These are phyloP conservation scores for Mechanitis messenoides DNA, from an alignment of 2,888 invertebrate genomes.

Conservation along the genomic window DNA sequence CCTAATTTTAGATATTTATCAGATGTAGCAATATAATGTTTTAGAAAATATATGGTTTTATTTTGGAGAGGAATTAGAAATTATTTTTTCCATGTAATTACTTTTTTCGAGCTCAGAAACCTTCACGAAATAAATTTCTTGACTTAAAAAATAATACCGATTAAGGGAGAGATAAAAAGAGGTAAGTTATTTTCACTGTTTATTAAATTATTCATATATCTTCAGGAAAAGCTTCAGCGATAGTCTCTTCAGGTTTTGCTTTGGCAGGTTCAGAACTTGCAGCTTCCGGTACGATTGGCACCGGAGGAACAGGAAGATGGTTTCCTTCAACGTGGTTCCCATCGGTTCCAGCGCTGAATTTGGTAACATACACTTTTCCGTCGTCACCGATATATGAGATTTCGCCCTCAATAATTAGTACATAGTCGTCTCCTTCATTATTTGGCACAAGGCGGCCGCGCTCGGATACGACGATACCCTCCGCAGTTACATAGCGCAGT, in stretches of 20 bases:
- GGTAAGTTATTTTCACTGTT: not conserved
- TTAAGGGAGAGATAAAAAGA: not conserved
- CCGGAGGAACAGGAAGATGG: slow-evolving; percentile 39
- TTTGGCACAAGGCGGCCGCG: slow-evolving; percentile 41
- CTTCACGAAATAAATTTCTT: no score
- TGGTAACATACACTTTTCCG: slow-evolving; percentile 51
- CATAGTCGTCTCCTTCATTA: slow-evolving; percentile 36
- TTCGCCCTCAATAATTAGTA: slow-evolving; percentile 44
- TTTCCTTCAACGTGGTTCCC: slow-evolving; percentile 44
- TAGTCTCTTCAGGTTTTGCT: not conserved
- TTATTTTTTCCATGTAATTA: no score
- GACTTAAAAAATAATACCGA: no score
- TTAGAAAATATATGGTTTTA: no score
- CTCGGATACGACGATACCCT: slow-evolving; percentile 44
- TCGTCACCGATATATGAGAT: slow-evolving; percentile 46
- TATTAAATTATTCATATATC: not conserved
- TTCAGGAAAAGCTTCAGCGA: no score
- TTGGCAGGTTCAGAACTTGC: not conserved
- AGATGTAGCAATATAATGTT: no score
- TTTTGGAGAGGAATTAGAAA: no score
- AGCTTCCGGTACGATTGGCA: slow-evolving; percentile 7
- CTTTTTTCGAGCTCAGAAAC: no score
- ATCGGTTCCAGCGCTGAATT: slow-evolving; percentile 49
- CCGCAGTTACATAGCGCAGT: slow-evolving; percentile 48
- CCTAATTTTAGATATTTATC: no score